Evolutionary conservation across 37 sponge, comb jelly and placozoan species (phyloP).

Genomic region (Axinella damicornis): DNA sequence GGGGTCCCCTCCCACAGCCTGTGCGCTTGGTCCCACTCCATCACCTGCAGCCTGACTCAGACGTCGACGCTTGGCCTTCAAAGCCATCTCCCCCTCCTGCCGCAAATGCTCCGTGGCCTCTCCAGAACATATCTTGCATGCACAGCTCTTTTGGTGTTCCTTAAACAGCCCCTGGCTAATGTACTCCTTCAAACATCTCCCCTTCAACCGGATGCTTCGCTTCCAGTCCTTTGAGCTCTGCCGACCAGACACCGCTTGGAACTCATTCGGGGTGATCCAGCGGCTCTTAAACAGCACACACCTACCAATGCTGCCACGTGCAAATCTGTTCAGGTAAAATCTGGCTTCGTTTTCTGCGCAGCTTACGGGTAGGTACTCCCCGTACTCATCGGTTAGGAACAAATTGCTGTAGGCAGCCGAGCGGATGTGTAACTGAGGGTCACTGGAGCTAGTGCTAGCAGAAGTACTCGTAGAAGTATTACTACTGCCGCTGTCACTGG

Average conservation of each 20-base stretch:
- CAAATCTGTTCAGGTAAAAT: conserved; percentile 80
- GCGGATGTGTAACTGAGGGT: too few relatives aligned
- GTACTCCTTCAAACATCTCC: conserved; percentile 71
- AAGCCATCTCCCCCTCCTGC: conserved; percentile 58
- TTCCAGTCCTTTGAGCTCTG: conserved; percentile 94
- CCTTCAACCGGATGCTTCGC: conserved; percentile 81
- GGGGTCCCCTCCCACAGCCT: not conserved
- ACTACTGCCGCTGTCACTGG: too few relatives aligned
- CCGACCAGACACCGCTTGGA: conserved; percentile 85
- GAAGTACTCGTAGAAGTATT: too few relatives aligned
- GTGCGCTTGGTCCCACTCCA: not conserved
- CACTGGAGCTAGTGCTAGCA: too few relatives aligned
- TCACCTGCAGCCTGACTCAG: conserved; percentile 57
- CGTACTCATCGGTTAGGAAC: conserved; percentile 23
- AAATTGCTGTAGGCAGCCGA: not conserved
- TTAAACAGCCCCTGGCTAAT: conserved; percentile 65
- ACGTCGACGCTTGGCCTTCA: conserved; percentile 55
- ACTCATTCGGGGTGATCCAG: conserved; percentile 94
- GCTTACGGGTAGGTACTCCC: conserved; percentile 47
- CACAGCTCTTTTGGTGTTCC: conserved; percentile 69
- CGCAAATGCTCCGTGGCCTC: conserved; percentile 34
- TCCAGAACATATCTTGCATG: conserved; percentile 67
- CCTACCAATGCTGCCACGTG: conserved; percentile 82
- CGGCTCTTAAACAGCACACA: conserved; percentile 77
- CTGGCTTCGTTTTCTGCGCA: conserved; percentile 83